Percentiles rank a stretch among this genome's conserved stretches.
Conservation (phyloP, 2,888 invertebrate species). For the Tricholauxania praeusta region DNA sequence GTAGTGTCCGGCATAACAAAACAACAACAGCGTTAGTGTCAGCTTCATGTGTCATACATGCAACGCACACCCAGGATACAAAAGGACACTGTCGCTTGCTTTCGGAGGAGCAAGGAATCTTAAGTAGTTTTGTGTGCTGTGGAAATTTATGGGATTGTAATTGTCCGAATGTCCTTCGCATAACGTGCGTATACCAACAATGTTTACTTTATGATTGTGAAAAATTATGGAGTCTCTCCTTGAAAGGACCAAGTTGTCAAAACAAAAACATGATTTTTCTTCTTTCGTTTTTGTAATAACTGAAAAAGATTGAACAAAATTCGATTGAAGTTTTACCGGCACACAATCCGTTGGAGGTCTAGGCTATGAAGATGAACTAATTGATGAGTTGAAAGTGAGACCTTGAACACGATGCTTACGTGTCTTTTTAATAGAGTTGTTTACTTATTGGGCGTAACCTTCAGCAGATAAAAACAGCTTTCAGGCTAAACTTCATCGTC, state of each 20-base stretch:
- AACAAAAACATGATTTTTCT: background rate
- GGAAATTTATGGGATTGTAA: conserved; percentile 45
- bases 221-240: background rate
- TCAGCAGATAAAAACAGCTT: background rate
- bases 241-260: background rate
- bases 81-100: no score
- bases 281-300: no score
- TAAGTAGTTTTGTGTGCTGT: conserved; percentile 4
- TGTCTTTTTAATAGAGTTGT: no score
- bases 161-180: conserved; percentile 57
- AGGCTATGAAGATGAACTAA: no score
- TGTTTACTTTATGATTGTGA: conserved; percentile 41
- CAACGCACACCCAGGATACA: background rate
- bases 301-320: no score
- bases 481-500: no score
- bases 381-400: no score
- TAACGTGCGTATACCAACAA: conserved; percentile 16
- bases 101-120: no score
- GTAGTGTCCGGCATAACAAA: conserved; percentile 32
- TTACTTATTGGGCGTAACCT: no score
- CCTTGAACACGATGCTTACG: no score
- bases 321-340: no score
- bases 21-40: conserved; percentile 3
- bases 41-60: conserved; percentile 53
- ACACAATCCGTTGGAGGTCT: no score